These are phyloP conservation scores for Aspidiotus destructor DNA, from an alignment of 2,888 invertebrate species.

Conservation along the genomic window DNA sequence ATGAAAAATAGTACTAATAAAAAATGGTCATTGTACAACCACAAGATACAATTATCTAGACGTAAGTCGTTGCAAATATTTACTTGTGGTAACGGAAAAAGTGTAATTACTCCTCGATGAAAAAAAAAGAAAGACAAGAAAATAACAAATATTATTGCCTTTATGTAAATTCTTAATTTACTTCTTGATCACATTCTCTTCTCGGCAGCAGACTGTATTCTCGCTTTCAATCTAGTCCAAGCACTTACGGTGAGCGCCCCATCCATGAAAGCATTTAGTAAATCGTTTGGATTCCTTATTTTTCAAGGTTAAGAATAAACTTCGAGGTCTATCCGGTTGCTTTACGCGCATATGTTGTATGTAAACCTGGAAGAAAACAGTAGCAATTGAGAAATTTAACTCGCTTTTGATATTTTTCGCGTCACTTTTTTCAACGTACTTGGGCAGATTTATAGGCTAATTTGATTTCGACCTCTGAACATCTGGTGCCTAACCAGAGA, in stretches of 20 bases:
- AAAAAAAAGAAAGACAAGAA: too few relatives aligned
- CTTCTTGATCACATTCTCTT: too few relatives aligned
- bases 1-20: too few relatives aligned
- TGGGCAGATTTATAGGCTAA: slow-evolving; percentile 96
- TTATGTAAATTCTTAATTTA: too few relatives aligned
- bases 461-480: slow-evolving; percentile 98
- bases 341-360: slow-evolving; percentile 94
- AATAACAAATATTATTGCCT: too few relatives aligned
- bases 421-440: slow-evolving; percentile 47
- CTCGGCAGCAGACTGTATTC: background rate
- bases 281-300: slow-evolving; percentile 92
- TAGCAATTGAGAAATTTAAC: background rate
- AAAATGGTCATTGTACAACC: too few relatives aligned
- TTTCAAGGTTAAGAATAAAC: slow-evolving; percentile 87
- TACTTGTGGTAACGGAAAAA: too few relatives aligned
- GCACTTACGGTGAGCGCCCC: slow-evolving; percentile 80
- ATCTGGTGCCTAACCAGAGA: slow-evolving; percentile 91
- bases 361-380: slow-evolving; percentile 62
- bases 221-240: slow-evolving; percentile 51
- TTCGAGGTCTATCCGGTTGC: slow-evolving; percentile 81
- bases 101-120: too few relatives aligned
- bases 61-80: too few relatives aligned
- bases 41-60: too few relatives aligned
- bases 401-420: background rate
- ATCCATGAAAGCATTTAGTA: slow-evolving; percentile 97